phyloP scores from a whole-genome alignment of 2,888 invertebrate species.

The Morpho deidamia region DNA sequence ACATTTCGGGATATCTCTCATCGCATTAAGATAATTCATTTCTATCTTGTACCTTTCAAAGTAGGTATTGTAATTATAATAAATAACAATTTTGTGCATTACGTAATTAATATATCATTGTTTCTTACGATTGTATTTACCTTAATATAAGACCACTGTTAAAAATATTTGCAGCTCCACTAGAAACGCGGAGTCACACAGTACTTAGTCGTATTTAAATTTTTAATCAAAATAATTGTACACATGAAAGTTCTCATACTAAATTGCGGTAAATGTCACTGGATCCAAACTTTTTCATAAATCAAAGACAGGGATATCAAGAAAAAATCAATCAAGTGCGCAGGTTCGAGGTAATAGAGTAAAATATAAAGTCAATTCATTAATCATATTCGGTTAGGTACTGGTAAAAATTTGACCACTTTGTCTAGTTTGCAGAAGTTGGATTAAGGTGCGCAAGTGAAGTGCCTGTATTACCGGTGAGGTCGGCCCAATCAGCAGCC shows the following conservation, averaged over 20 bases:
- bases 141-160: conserved; percentile 75
- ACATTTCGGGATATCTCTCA: conserved; percentile 75
- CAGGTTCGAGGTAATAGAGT: conserved; percentile 75
- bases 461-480: conserved; percentile 23
- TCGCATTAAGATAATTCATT: conserved; percentile 75
- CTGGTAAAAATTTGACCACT: conserved; percentile 64
- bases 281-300: conserved; percentile 68
- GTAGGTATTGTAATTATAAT: conserved; percentile 78
- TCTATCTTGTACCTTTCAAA: conserved; percentile 75
- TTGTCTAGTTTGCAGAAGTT: conserved; percentile 55
- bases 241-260: conserved; percentile 56
- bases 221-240: conserved; percentile 64
- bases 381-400: conserved; percentile 76
- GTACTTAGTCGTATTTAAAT: conserved; percentile 72
- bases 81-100: conserved; percentile 76
- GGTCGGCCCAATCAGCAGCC: not conserved
- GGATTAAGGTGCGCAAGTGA: conserved; percentile 36
- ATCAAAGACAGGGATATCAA: conserved; percentile 73
- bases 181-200: conserved; percentile 58
- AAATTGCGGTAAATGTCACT: conserved; percentile 49
- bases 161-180: conserved; percentile 57
- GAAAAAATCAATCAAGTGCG: conserved; percentile 65
- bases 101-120: conserved; percentile 75
- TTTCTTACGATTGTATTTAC: conserved; percentile 77
- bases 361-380: conserved; percentile 77